These are phyloP conservation scores for Asbolus verrucosus DNA, from an alignment of 1,140 invertebrate species.

Conservation along the genomic window DNA sequence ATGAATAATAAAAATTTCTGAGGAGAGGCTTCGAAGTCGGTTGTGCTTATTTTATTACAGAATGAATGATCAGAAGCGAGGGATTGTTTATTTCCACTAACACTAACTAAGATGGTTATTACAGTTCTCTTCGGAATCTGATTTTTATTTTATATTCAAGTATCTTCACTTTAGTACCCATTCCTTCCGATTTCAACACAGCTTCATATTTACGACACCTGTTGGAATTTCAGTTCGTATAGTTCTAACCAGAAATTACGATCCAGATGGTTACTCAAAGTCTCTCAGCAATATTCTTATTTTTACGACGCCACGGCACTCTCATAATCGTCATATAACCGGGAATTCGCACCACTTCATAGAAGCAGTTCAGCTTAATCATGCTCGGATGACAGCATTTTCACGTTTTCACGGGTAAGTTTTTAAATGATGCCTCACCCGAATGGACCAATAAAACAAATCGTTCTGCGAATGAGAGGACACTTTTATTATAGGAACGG, in stretches of 20 bases:
- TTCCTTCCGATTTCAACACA: neutral
- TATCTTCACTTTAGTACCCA: neutral
- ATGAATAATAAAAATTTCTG: too few species aligned
- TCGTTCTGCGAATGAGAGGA: slow-evolving; percentile 10
- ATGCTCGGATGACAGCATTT: slow-evolving; percentile 9
- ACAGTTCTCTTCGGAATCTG: neutral
- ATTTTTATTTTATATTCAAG: neutral
- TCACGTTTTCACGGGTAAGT: neutral
- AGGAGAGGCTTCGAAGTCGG: too few species aligned
- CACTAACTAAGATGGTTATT: too few species aligned
- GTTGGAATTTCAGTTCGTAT: slow-evolving; percentile 17
- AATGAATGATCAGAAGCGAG: too few species aligned
- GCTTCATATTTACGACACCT: slow-evolving; percentile 15
- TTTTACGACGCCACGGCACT: slow-evolving; percentile 3
- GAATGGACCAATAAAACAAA: slow-evolving; percentile 15
- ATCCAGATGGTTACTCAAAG: slow-evolving; percentile 31
- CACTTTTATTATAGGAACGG: slow-evolving; percentile 6
- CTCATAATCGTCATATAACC: slow-evolving; percentile 13
- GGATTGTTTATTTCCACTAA: too few species aligned
- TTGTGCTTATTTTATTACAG: too few species aligned
- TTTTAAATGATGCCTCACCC: slow-evolving; percentile 5
- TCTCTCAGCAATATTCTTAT: neutral
- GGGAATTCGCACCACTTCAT: slow-evolving; percentile 1
- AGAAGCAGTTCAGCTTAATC: slow-evolving; percentile 11
- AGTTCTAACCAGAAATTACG: slow-evolving; percentile 11